Percentiles rank a stretch among this genome's conserved stretches.
Conservation (phyloP, 2,797 vertebrate genomes). For the Karalla daura region DNA sequence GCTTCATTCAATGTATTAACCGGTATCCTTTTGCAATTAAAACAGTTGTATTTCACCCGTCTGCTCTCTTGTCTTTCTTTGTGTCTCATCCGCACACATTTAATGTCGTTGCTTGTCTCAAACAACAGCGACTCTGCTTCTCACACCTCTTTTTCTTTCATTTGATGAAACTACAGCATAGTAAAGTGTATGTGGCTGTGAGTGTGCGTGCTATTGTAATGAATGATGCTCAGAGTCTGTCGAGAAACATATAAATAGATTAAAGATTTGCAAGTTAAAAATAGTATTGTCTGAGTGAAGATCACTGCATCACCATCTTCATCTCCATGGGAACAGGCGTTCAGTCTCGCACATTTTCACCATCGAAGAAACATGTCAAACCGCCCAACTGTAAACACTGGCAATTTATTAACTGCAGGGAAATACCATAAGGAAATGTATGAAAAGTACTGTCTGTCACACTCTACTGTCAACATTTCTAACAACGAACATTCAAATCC, state of each 20-base stretch:
- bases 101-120: not conserved
- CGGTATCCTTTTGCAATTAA: conserved; percentile 82
- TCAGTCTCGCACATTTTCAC: conserved; percentile 40
- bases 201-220: not conserved
- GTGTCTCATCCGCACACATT: too few species aligned
- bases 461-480: not conserved
- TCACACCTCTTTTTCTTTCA: not conserved
- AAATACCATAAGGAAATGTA: not conserved
- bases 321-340: conserved; percentile 66
- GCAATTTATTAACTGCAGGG: not conserved
- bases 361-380: not conserved
- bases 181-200: not conserved
- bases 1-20: conserved; percentile 83
- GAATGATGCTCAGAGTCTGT: not conserved
- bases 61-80: conserved; percentile 29
- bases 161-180: not conserved
- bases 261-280: conserved; percentile 30
- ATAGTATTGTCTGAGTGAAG: conserved; percentile 35
- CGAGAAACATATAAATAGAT: conserved; percentile 19
- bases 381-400: not conserved
- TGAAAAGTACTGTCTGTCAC: too few species aligned
- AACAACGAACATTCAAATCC: not conserved
- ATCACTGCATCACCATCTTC: conserved; percentile 19
- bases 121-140: not conserved
- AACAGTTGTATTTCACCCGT: conserved; percentile 71